phyloP scores from a whole-genome alignment of 2,888 invertebrate genomes.

The Diogma glabrata region DNA sequence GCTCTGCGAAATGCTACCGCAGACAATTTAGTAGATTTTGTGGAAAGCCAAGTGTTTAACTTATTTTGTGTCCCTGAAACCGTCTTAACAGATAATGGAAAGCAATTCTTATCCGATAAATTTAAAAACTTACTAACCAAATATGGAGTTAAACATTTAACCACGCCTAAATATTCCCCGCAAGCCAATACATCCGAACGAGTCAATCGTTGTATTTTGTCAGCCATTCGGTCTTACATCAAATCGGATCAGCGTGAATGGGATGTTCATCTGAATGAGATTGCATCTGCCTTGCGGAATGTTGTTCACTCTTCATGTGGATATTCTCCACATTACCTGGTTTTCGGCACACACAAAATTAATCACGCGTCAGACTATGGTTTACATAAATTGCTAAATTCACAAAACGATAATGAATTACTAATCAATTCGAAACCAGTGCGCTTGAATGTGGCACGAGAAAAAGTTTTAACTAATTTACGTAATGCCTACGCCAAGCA shows the following conservation, averaged over 20 bases:
- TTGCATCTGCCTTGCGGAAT: background rate
- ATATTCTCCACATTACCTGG: constrained; percentile 1
- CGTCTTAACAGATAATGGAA: no score
- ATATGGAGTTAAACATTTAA: no score
- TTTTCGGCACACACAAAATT: background rate
- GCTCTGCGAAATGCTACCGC: background rate
- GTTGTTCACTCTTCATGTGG: background rate
- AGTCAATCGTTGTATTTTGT: background rate
- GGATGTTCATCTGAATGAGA: background rate
- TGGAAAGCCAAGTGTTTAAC: background rate
- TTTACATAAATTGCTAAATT: background rate
- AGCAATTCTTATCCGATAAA: background rate
- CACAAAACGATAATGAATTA: background rate
- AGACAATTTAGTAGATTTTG: background rate
- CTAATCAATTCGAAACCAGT: background rate
- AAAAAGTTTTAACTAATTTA: background rate
- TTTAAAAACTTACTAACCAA: background rate
- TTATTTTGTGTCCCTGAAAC: no score
- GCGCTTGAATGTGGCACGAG: background rate
- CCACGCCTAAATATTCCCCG: background rate
- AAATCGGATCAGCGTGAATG: background rate
- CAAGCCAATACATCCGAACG: background rate
- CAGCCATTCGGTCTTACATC: background rate
- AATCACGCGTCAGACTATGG: background rate
- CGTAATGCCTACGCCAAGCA: background rate